Percentiles rank a stretch among this genome's conserved stretches.
Evolutionary conservation across 2,113 vertebrate species (phyloP).

Genomic region (Pteronura brasiliensis): DNA sequence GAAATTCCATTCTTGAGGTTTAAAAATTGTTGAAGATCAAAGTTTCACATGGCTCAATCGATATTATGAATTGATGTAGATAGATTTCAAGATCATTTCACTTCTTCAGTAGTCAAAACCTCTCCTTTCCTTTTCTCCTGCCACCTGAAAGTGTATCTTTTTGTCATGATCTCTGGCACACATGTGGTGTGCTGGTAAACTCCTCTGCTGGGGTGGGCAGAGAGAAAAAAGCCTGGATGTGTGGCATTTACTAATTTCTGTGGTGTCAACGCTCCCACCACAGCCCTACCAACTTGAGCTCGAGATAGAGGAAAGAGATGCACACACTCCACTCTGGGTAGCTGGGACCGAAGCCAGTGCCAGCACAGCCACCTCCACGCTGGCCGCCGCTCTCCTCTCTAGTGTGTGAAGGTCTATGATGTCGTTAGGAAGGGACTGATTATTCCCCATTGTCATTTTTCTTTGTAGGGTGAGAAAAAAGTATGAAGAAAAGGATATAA

Average conservation of each 20-base stretch:
- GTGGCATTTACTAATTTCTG: neutral
- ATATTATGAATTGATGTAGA: neutral
- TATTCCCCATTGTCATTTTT: neutral
- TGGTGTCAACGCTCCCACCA: neutral
- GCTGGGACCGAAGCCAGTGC: neutral
- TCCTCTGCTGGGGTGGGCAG: neutral
- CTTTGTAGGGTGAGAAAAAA: neutral
- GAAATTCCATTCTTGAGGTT: neutral
- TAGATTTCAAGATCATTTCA: neutral
- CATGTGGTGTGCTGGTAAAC: neutral
- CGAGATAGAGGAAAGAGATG: neutral
- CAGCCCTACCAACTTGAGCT: neutral
- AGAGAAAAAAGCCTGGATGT: neutral
- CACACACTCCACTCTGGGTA: fast-evolving
- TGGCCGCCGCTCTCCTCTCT: fast-evolving
- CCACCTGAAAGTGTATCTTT: neutral
- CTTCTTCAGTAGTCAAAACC: neutral
- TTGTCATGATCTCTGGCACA: neutral
- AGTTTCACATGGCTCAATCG: neutral
- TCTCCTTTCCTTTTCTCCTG: neutral
- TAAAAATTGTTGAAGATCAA: neutral
- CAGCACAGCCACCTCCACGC: fast-evolving
- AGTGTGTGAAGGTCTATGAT: neutral
- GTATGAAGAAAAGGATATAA: neutral
- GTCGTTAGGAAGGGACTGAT: neutral